Percentiles rank a stretch among this genome's conserved stretches.
These are phyloP conservation scores for Datnioides undecimradiatus DNA, from an alignment of 2,113 vertebrate genomes.

Conservation along the genomic window DNA sequence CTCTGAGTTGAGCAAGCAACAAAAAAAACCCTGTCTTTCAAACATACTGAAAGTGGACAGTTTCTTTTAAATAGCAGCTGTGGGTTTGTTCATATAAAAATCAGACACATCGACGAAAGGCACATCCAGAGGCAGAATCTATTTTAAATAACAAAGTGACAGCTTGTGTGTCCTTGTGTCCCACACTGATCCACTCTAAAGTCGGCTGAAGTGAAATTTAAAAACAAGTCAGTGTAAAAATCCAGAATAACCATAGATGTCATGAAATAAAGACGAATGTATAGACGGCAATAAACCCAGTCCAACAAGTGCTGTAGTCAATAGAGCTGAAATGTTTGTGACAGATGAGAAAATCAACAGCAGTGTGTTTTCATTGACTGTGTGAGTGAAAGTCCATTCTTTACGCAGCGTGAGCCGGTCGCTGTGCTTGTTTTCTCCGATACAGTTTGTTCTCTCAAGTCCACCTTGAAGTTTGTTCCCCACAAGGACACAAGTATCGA, in stretches of 20 bases:
- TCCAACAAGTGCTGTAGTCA: neutral
- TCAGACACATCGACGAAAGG: neutral
- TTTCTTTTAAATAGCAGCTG: neutral
- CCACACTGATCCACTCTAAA: neutral
- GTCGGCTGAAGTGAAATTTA: neutral
- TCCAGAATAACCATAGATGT: neutral
- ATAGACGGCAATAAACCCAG: neutral
- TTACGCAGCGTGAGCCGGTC: slow-evolving; percentile 23
- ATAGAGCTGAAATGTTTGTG: neutral
- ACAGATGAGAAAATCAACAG: slow-evolving; percentile 19
- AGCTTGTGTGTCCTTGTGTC: neutral
- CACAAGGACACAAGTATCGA: slow-evolving; percentile 21
- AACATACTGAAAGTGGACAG: neutral
- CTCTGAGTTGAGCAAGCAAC: too few relatives aligned
- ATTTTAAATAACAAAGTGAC: neutral
- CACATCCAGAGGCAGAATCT: neutral
- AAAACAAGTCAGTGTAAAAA: neutral
- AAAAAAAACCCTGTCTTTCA: neutral
- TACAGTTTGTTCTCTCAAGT: neutral
- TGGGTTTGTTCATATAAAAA: neutral
- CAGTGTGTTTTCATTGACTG: slow-evolving; percentile 39
- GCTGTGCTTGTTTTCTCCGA: neutral
- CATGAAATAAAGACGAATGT: neutral
- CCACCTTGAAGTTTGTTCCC: slow-evolving; percentile 22
- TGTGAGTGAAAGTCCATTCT: slow-evolving; percentile 28